These are phyloP conservation scores for Burhinus bistriatus DNA, from an alignment of 2,113 vertebrate genomes.

Conservation along the genomic window DNA sequence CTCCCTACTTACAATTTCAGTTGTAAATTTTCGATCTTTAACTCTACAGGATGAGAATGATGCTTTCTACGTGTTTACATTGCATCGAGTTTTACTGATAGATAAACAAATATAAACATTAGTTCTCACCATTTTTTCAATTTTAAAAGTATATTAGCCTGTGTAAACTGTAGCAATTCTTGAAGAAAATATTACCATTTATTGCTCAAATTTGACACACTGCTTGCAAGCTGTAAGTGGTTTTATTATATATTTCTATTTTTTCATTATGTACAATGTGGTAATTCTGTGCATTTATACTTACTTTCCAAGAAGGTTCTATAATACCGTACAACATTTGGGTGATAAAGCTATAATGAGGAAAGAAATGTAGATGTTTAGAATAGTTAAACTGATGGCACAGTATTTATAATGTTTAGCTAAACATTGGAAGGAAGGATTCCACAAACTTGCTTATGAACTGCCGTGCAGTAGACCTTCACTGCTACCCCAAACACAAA, in stretches of 20 bases:
- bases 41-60: neutral
- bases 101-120: neutral
- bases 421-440: neutral
- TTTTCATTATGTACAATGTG: neutral
- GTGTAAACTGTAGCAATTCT: neutral
- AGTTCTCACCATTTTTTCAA: neutral
- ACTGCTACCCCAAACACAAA: neutral
- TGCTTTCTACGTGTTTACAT: neutral
- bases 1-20: neutral
- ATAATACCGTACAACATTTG: constrained; percentile 88
- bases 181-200: neutral
- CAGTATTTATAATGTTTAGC: neutral
- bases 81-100: neutral
- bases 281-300: constrained; percentile 30
- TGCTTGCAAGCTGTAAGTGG: neutral
- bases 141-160: neutral
- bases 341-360: constrained; percentile 82
- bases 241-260: neutral
- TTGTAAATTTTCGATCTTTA: neutral
- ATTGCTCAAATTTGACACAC: neutral
- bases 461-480: neutral
- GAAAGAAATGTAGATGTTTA: constrained; percentile 6
- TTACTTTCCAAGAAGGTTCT: constrained; percentile 92
- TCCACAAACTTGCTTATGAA: neutral
- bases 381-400: neutral